Conservation (phyloP, 2,888 invertebrate genomes). For the Lacanobia oleracea region DNA sequence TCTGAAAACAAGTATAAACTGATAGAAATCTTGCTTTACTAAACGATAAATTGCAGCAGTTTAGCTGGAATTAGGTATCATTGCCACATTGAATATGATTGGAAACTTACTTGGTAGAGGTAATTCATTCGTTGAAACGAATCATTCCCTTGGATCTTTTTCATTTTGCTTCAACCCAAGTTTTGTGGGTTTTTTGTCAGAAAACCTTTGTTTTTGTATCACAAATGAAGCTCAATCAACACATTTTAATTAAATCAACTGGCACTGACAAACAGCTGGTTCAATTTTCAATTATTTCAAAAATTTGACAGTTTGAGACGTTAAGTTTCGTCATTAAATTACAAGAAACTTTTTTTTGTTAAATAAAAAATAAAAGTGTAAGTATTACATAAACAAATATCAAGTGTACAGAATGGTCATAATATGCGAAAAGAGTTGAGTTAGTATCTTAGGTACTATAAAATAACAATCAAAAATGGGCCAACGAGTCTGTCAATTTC, state of each 20-base stretch:
- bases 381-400: too few species aligned
- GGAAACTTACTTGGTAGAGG: conserved; percentile 91
- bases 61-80: too few species aligned
- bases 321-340: not conserved
- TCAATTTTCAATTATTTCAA: not conserved
- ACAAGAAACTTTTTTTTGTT: not conserved
- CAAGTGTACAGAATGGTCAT: too few species aligned
- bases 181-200: not conserved
- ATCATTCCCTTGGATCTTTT: conserved; percentile 92
- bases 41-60: not conserved
- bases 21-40: not conserved
- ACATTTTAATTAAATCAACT: not conserved
- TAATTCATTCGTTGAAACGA: conserved; percentile 93
- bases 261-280: conserved; percentile 15
- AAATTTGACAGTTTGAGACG: conserved; percentile 9
- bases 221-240: not conserved
- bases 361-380: too few species aligned
- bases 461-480: not conserved
- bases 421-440: too few species aligned
- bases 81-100: not conserved
- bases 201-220: too few species aligned
- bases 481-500: not conserved
- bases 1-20: conserved; percentile 76
- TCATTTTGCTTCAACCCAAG: conserved; percentile 73
- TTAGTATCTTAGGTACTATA: not conserved